Base-by-base conservation (phyloP, 2,113 vertebrate genomes). In the Deroptyus accipitrinus region DNA sequence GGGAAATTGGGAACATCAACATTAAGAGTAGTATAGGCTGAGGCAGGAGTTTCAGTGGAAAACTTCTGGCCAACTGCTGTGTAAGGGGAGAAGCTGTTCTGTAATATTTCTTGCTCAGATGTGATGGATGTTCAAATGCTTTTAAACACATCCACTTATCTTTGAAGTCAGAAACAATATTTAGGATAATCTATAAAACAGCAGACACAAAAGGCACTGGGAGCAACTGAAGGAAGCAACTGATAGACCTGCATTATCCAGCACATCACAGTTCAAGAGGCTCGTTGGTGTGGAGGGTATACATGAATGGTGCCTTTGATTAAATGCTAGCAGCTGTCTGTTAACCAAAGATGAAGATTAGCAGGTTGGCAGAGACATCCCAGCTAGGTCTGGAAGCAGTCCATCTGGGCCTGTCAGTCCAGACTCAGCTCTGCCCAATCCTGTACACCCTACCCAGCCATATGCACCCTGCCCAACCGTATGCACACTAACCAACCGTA, bases 111-210 rank as follows among this genome's bases (percentile, higher is more conserved):
- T 88, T 77, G 70, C 17, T 92, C 41, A 77, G 28, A 57, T 49
- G 8, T 92, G 88, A 86, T 62, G n/a, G 79, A 54, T 86, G 78
- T 86, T 88, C 85, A 73, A 92, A 80, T 42, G 41, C 19, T 62
- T 88, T 88, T 80, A 54, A 86, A 73, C 35, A 30, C 22, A 57
- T 70, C 20, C 44, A 78, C 42, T 92, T 66, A 62, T 24, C 44
- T 88, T 77, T 83, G 61, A 92, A 88, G 83, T 90, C 92, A 92
- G 83, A 86, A 94, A 62, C 54, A 80, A 77, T 93, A 86, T 92
- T 92, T 83, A 74, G 70, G 83, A 57, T 66, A 66, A 83, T 93
- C 75, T 61, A 12, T 89, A 92, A 93, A 83, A 63, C 57, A 46
- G 11, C 12, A 16, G 59, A 57, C 75, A 69, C 39, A 52, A 76